Evolutionary conservation across 1,140 invertebrate species (phyloP).

Genomic region (Arctopsyche grandis): DNA sequence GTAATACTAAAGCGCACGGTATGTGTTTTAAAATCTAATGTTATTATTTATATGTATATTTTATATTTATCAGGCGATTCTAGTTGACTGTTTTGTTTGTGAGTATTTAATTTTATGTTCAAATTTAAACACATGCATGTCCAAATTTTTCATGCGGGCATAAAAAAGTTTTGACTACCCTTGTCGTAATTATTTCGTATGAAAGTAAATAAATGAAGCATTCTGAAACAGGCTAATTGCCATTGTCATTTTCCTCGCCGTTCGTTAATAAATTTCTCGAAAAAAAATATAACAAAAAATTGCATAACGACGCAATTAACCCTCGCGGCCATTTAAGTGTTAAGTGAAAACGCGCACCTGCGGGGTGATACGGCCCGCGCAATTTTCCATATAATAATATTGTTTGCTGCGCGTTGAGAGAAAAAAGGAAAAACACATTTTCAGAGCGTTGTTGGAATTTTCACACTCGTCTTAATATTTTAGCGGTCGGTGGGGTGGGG

Average conservation of each 20-base stretch:
- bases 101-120: no score
- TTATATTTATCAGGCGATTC: no score
- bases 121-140: no score
- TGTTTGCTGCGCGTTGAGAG: not conserved
- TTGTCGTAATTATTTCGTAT: no score
- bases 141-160: no score
- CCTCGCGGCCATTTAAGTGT: conserved; percentile 19
- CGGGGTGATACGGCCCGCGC: conserved; percentile 11
- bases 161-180: no score
- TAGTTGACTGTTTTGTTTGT: no score
- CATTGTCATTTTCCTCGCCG: not conserved
- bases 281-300: not conserved
- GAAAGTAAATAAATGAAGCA: no score
- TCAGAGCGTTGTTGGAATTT: not conserved
- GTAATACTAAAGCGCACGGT: no score
- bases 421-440: not conserved
- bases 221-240: not conserved
- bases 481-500: not conserved
- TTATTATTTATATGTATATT: no score
- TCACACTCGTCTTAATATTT: conserved; percentile 36
- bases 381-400: conserved; percentile 12
- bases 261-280: not conserved
- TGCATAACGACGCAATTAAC: conserved; percentile 27
- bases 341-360: conserved; percentile 22
- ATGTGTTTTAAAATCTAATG: no score